Evolutionary conservation across 2,888 invertebrate species (phyloP).

Genomic region (Osmoderma eremita): DNA sequence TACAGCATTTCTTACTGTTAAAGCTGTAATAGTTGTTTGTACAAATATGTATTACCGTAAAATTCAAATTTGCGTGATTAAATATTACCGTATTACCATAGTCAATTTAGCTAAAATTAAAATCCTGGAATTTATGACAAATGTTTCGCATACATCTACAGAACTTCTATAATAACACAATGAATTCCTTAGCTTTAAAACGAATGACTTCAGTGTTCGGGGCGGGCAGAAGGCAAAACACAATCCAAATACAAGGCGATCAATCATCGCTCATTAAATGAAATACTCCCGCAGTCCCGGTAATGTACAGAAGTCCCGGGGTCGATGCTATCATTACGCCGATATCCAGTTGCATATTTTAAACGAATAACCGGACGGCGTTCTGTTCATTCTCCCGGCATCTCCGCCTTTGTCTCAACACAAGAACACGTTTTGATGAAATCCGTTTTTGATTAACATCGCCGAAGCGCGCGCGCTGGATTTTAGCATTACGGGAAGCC

Average conservation of each 20-base stretch:
- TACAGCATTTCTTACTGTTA: too few relatives aligned
- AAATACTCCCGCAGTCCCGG: slow-evolving; percentile 2
- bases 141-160: slow-evolving; percentile 4
- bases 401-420: slow-evolving; percentile 4
- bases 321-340: slow-evolving; percentile 1
- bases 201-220: slow-evolving; percentile 6
- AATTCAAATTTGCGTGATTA: too few relatives aligned
- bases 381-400: slow-evolving; percentile 1
- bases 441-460: slow-evolving; percentile 31
- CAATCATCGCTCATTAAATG: slow-evolving; percentile 35
- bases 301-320: slow-evolving; percentile 14
- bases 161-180: not conserved
- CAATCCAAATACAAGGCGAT: slow-evolving; percentile 11
- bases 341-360: slow-evolving; percentile 28
- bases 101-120: too few relatives aligned
- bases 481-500: slow-evolving; percentile 24
- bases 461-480: slow-evolving; percentile 14
- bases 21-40: too few relatives aligned
- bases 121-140: too few relatives aligned
- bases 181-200: slow-evolving; percentile 19
- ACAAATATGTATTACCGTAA: too few relatives aligned
- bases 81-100: too few relatives aligned
- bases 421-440: slow-evolving; percentile 15
- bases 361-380: slow-evolving; percentile 3
- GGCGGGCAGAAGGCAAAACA: slow-evolving; percentile 20